Base-by-base conservation (phyloP, 2,888 invertebrate genomes). In the Plagodis pulveraria region DNA sequence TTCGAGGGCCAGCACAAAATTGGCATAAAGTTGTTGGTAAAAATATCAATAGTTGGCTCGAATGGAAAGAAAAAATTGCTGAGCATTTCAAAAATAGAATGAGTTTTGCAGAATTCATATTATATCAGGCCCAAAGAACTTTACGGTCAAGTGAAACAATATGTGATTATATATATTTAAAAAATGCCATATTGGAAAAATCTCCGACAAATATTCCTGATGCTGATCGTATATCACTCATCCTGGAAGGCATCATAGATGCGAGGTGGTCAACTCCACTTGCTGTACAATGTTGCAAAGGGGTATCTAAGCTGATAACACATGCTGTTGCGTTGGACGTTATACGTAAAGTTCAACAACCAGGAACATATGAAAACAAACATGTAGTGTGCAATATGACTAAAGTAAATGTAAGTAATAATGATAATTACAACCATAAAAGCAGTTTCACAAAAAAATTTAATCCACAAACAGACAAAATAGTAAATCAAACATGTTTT, bases 91-190 rank as follows among this genome's bases (percentile, higher is more conserved):
- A 10, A 10, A 41, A 10, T 10, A 41, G n/a, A 41, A 41, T 41
- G 41, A 10, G 9, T 9, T 35, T 44, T 12, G 35, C 34, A 11
- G 38, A 32, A 40, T 33, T 55, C n/a, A 48, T 42, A 33, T 5
- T 34, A 12, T 34, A 42, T 11, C 56, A 6, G 62, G 66, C 58
- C 6, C 32, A 38, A 41, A 48, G 45, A 49, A 49, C 40, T n/a
- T 49, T 36, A 22, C 40, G 32, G 22, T 0, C 11, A 12, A 50
- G 5, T 46, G 10, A 42, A 55, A 43, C 47, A 53, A 32, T 9
- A 42, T 41, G 42, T 12, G 52, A 11, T n/a, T 41, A 34, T 10
- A 36, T 58, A n/a, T 51, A 47, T 51, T 2, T n/a, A 10, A 45
- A 38, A 32, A 45, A 45, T 52, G 33, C 45, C 10, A 45, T 33